Conservation (phyloP, 2,113 vertebrate species). For the Rhea pennata region DNA sequence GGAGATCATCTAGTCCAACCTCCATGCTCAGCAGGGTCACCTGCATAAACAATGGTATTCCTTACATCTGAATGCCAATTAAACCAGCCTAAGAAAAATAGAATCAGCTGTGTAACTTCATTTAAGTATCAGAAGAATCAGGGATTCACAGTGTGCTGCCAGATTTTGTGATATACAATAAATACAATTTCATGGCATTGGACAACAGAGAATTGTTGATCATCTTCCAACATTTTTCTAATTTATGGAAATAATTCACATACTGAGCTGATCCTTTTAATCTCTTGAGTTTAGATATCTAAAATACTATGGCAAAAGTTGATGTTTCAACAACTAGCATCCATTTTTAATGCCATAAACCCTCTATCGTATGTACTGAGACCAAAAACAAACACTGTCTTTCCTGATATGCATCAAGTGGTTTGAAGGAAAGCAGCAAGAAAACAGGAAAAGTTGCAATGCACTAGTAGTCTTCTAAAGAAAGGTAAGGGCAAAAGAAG, state of each 20-base stretch:
- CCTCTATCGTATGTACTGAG: neutral
- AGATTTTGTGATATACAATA: neutral
- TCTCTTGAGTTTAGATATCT: neutral
- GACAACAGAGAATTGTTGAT: neutral
- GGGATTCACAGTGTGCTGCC: neutral
- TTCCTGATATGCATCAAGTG: neutral
- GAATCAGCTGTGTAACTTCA: neutral
- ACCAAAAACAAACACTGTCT: neutral
- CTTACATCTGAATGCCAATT: neutral
- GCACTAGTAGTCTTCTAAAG: neutral
- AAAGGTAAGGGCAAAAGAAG: neutral
- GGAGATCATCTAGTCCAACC: too few relatives aligned
- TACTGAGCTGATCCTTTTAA: neutral
- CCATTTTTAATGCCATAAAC: neutral
- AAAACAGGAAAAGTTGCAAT: neutral
- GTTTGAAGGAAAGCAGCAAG: neutral
- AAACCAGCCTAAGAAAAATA: neutral
- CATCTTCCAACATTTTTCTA: neutral
- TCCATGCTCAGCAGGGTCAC: too few relatives aligned
- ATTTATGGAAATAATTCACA: neutral
- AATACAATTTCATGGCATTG: neutral
- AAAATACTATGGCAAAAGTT: neutral
- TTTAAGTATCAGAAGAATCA: neutral
- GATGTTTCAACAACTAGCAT: neutral
- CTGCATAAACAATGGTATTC: too few relatives aligned